Evolutionary conservation across 1,140 invertebrate species (phyloP), one percentile per base, ranked within the genome.

Genomic region (Elysia chlorotica): DNA sequence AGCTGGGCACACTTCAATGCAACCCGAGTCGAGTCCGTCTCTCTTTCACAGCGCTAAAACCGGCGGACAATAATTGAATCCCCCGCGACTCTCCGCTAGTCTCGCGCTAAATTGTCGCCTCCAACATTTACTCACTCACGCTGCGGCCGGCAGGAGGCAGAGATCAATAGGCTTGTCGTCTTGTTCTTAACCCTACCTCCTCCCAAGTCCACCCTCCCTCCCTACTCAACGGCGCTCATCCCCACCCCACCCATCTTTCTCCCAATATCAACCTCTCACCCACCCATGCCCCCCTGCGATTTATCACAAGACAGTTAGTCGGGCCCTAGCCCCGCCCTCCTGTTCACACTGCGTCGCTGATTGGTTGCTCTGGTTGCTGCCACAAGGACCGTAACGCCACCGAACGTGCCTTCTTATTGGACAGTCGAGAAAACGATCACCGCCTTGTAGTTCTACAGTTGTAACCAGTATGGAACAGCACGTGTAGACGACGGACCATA

Each of bases 151-250:
- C 30, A 23, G 6, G 6, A 2, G 2, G 28, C 35, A 1, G 33
- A 21, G 65, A 67, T 67, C 65, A 67, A 67, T 67, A 67, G 65
- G n/a, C n/a, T n/a, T n/a, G n/a, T n/a, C n/a, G n/a, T n/a, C n/a
- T n/a, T n/a, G n/a, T n/a, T n/a, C n/a, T n/a, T n/a, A n/a, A n/a
- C n/a, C n/a, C n/a, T n/a, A n/a, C n/a, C n/a, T n/a, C n/a, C n/a
- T n/a, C n/a, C n/a, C n/a, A n/a, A n/a, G n/a, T n/a, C n/a, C n/a
- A n/a, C n/a, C n/a, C n/a, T n/a, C n/a, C n/a, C n/a, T n/a, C n/a
- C n/a, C n/a, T n/a, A n/a, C n/a, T n/a, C n/a, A n/a, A n/a, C n/a
- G n/a, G 5, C 65, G 28, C 25, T 6, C 25, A 21, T 19, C 41
- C 53, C 48, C 53, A n/a, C 38, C 28, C 48, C 25, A 21, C 36